Evolutionary conservation across 1,140 invertebrate species (phyloP), one percentile per base, ranked within the genome.

Genomic region (Triops longicaudatus): DNA sequence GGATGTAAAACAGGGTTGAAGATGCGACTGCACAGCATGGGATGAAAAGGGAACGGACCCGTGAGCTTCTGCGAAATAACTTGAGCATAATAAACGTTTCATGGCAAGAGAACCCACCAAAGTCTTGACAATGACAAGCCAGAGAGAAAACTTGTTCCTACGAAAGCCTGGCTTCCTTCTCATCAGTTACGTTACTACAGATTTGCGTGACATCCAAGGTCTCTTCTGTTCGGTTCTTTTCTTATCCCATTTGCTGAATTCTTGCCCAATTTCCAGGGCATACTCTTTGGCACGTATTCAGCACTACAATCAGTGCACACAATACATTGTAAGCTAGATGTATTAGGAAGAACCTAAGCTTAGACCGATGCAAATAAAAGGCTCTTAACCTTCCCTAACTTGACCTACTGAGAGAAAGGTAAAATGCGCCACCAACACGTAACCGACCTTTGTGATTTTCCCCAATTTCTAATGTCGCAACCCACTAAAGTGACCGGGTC

Each of bases 141-240:
- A 12, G 14, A n/a, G 50, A 22, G 50, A 0, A 63, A 63, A 63
- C 50, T 22, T 63, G 50, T 63, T 63, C 22, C 50, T 63, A 37
- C 31, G 7, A 37, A 37, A 37, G 31, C 31, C 31, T 37, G 50
- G 17, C 10, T 17, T 22, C 50, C 22, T 63, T 17, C 50, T 63
- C 50, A 63, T 63, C 50, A n/a, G 50, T 63, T 63, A 63, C 50
- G 17, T 63, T 63, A 63, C 50, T 63, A 63, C 50, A 63, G 50
- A 63, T 63, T 63, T 63, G 50, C 50, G 50, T 63, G 50, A 63
- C 50, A 63, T 63, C 50, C 50, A 63, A 22, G 50, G 3, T 22
- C 22, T 22, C 50, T 63, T n/a, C 22, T 63, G 50, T 22, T 63
- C 17, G 22, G 6, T 63, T 63, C 50, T 63, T 17, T 17, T 14